phyloP scores from a whole-genome alignment of 1,140 invertebrate genomes.

The Neodiprion virginianus region DNA sequence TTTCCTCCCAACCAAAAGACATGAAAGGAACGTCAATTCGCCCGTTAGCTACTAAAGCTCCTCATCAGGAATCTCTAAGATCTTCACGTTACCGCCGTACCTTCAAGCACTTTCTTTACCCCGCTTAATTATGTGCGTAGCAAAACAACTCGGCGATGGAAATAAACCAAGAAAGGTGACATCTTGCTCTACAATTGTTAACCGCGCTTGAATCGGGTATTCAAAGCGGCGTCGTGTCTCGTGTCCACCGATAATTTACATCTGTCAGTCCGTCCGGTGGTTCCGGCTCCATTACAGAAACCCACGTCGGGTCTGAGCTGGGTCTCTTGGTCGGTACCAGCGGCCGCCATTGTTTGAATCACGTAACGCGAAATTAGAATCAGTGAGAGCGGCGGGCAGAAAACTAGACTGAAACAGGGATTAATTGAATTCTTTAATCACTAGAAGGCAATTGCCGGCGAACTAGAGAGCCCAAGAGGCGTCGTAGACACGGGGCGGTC shows the following conservation, averaged over 20 bases:
- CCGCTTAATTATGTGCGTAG: too few species aligned
- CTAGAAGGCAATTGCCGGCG: neutral
- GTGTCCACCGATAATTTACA: neutral
- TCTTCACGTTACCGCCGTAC: too few species aligned
- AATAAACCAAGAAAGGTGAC: too few species aligned
- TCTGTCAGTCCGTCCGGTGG: neutral
- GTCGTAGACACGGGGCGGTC: neutral
- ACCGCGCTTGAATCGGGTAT: neutral
- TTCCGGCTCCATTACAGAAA: neutral
- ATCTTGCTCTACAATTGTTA: too few species aligned
- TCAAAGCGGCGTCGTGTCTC: neutral
- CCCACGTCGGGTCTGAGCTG: neutral
- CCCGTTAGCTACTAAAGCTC: too few species aligned
- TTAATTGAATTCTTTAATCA: neutral
- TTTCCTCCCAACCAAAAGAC: too few species aligned
- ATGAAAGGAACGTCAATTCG: too few species aligned
- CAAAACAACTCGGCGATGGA: too few species aligned
- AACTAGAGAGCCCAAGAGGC: neutral
- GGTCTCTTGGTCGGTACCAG: slow-evolving; percentile 2
- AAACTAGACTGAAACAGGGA: neutral
- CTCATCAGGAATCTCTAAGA: too few species aligned
- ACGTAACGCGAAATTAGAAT: neutral
- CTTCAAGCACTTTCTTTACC: too few species aligned
- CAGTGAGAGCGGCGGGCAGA: neutral
- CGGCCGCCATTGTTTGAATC: neutral